Evolutionary conservation across 2,888 invertebrate genomes (phyloP), one percentile per base, ranked within the genome.

Genomic region (Tipula helvola): DNA sequence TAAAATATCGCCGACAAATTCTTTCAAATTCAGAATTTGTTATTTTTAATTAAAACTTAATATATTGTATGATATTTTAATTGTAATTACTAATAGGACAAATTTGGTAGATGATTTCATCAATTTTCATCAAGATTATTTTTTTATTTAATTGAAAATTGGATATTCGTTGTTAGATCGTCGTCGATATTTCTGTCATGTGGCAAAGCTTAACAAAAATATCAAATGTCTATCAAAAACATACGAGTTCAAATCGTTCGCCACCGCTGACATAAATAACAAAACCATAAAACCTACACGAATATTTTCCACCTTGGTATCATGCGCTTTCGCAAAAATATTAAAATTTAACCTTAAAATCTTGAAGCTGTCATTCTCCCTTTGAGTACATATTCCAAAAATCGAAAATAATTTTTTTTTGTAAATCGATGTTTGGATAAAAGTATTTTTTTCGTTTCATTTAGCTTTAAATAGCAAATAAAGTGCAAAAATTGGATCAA

Each of bases 271-370:
- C 10, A 71, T 3, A 28, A 71, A 71, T 71, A 71, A 71, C 71
- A 71, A 28, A 12, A 71, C 28, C 3, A 71, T 71, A 10, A 28
- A 28, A 71, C 71, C 71, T 71, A 71, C 1, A 18, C 28, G 2
- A 71, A 71, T 71, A 71, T 28, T 52, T 28, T 3, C 28, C 10
- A 71, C 28, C n/a, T 84, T 39, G 84, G 36, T 39, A 84, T 84
- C 84, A 84, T 84, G 84, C 84, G 84, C 84, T 84, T 39, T 84
- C 41, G 36, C 41, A 39, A 84, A 5, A n/a, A 39, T 39, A n/a
- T 5, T 10, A 84, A 84, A 84, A 84, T 39, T 84, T 84, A 84
- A 84, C 84, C 84, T 84, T 39, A 84, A 84, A 84, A 84, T 84
- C 10, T 84, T 84, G 36, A 71, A 84, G 41, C 41, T 84, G 84